A percentile compares a stretch with the other conserved stretches of the same genome.
These are phyloP conservation scores for Perca flavescens DNA, from an alignment of 2,113 vertebrate species.

Conservation along the genomic window DNA sequence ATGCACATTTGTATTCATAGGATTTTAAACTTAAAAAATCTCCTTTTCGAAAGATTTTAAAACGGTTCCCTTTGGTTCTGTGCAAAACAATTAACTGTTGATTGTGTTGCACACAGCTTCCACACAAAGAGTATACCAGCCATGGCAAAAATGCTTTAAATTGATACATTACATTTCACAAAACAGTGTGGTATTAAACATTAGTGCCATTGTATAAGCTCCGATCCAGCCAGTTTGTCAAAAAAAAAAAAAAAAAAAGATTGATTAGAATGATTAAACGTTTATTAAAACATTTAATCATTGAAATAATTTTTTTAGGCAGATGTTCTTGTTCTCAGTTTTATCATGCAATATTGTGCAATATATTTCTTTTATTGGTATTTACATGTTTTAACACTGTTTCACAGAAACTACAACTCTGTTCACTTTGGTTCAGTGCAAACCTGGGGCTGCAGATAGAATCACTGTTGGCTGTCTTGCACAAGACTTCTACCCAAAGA, in stretches of 20 bases:
- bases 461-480: conserved; percentile 49
- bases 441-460: accelerated
- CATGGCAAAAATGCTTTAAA: background rate
- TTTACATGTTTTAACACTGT: background rate
- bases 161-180: background rate
- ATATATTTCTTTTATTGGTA: background rate
- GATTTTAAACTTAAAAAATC: background rate
- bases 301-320: background rate
- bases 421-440: conserved; percentile 35
- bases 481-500: conserved; percentile 8
- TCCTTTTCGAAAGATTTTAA: too few relatives aligned
- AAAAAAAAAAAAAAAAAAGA: background rate
- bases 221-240: too few relatives aligned
- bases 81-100: background rate
- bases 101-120: too few relatives aligned
- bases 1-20: background rate
- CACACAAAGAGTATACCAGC: too few relatives aligned
- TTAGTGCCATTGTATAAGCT: too few relatives aligned
- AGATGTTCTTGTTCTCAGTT: background rate
- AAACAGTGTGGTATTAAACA: background rate
- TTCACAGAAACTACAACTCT: background rate
- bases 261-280: too few relatives aligned
- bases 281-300: background rate
- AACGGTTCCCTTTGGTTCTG: background rate
- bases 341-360: background rate